Conservation (phyloP, 2,888 invertebrate genomes). For the Lepidocyrtoides sp. region DNA sequence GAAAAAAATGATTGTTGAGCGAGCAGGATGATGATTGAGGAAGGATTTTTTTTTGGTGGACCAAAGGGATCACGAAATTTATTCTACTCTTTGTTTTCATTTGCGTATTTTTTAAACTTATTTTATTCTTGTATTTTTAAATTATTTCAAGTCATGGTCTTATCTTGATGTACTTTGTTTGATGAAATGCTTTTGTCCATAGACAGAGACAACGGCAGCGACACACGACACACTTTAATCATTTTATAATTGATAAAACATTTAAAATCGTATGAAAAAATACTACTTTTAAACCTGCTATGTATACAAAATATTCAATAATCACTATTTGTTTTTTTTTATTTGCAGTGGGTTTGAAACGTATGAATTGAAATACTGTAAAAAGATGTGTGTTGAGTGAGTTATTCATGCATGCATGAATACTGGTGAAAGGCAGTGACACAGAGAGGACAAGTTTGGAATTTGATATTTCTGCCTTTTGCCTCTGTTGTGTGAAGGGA, state of each 20-base stretch:
- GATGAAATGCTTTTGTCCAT: not conserved
- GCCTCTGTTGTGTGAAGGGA: slow-evolving; percentile 71
- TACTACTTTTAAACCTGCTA: not conserved
- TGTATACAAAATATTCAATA: not conserved
- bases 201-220: too few relatives aligned
- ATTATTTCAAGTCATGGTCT: not conserved
- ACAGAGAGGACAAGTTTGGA: slow-evolving; percentile 18
- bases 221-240: slow-evolving; percentile 22
- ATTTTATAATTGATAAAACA: too few relatives aligned
- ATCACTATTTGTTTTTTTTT: not conserved
- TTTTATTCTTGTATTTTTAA: too few relatives aligned
- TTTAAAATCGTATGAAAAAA: slow-evolving; percentile 42
- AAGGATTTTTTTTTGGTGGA: not conserved
- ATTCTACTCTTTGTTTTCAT: not conserved
- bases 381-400: too few relatives aligned
- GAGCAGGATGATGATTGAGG: not conserved
- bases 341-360: not conserved
- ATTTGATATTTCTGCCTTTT: slow-evolving; percentile 46
- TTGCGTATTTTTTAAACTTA: not conserved
- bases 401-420: slow-evolving; percentile 29
- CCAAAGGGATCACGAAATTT: not conserved
- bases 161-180: not conserved
- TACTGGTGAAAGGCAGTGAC: slow-evolving; percentile 33
- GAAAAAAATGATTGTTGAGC: not conserved
- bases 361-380: not conserved